Conservation (phyloP, 2,888 invertebrate species). For the Nephrocerus scutellatus region DNA sequence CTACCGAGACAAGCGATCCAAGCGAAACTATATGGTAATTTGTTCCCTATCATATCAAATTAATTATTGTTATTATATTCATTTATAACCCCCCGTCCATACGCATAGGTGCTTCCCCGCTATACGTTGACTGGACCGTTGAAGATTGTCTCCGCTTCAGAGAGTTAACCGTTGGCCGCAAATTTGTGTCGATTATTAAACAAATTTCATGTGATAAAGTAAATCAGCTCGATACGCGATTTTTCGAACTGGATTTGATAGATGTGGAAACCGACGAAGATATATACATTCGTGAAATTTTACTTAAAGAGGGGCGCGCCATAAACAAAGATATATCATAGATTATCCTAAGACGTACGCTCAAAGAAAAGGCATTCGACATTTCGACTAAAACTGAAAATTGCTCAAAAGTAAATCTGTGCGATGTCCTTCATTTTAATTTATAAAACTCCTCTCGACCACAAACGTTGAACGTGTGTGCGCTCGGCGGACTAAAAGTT, state of each 20-base stretch:
- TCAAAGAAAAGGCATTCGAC: too few relatives aligned
- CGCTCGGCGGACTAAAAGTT: too few relatives aligned
- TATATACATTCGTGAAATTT: constrained; percentile 57
- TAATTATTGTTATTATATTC: not conserved
- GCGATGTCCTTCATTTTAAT: too few relatives aligned
- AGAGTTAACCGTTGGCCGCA: constrained; percentile 60
- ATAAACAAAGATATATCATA: constrained; percentile 21
- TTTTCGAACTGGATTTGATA: constrained; percentile 61
- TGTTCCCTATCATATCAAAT: too few relatives aligned
- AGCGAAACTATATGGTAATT: constrained; percentile 59
- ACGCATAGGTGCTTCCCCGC: constrained; percentile 53
- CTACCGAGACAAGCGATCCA: constrained; percentile 61
- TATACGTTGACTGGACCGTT: constrained; percentile 45
- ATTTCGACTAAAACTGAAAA: too few relatives aligned
- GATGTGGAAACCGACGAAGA: constrained; percentile 64
- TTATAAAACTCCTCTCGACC: too few relatives aligned
- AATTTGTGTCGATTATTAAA: constrained; percentile 62
- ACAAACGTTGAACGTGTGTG: too few relatives aligned
- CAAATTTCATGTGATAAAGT: constrained; percentile 58
- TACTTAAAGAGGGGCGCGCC: constrained; percentile 59
- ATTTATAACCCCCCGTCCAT: too few relatives aligned
- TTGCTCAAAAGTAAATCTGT: too few relatives aligned
- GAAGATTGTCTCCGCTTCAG: constrained; percentile 69
- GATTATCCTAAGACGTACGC: too few relatives aligned
- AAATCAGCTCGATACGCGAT: constrained; percentile 54